Base-by-base conservation (phyloP, 2,113 vertebrate genomes). In the Morone chrysops region DNA sequence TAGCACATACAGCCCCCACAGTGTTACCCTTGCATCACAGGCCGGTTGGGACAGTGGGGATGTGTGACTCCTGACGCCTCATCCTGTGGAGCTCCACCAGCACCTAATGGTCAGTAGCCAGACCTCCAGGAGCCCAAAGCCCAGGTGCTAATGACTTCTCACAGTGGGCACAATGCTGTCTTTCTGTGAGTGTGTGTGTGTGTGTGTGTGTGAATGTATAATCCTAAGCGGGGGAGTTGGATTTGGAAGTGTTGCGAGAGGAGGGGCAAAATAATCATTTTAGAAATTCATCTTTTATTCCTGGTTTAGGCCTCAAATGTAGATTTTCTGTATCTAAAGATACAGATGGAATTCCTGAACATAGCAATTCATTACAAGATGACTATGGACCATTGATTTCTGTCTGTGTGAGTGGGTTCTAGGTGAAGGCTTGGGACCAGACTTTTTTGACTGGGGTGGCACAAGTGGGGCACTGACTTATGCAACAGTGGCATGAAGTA, bases 101-200 rank as follows among this genome's bases (percentile, higher is more conserved):
- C 72, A 59, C 71, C 74, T 60, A 61, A 78, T 66, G 77, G 70
- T 57, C 75, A 83, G 51, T 69, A 69, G 81, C 31, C 74, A 71
- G 83, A 77, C 83, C 80, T 50, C 60, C 67, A 62, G 74, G 75
- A 88, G 79, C 66, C 75, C 72, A 59, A 62, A 87, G 75, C 65
- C 78, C 62, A 88, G 81, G 86, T 86, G 87, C 81, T 91, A 92
- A 91, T 91, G 87, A 87, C 77, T 60, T 60, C 62, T 72, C 80
- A 70, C 69, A 76, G 45, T 8, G 22, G 8, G 25, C 59, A 93
- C 89, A 91, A 80, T 87, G 81, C 76, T 54, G 50, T 75, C 54
- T 70, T 36, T 57, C 36, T 78, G n/a, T 65, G 25, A 59, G 40
- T 67, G 47, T 54, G 31, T 77, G 68, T 51, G 50, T 53, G 31